Percentiles rank a stretch among this genome's conserved stretches.
Conservation (phyloP, 2,113 vertebrate genomes). For the Vanacampus margaritifer region DNA sequence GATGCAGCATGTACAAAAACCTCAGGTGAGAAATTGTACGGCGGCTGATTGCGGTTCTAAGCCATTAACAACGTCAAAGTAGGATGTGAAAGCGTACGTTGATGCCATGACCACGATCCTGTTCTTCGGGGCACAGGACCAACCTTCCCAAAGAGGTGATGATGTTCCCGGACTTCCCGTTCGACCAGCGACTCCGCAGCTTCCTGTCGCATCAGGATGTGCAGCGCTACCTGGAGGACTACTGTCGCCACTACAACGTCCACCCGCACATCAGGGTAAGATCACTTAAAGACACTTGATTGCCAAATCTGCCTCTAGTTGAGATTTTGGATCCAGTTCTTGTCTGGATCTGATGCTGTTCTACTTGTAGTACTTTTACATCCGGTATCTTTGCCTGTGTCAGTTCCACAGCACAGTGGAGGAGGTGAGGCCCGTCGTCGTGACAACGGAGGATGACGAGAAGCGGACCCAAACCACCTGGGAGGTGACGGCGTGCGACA, state of each 20-base stretch:
- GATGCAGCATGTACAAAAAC: constrained; percentile 79
- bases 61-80: too few species aligned
- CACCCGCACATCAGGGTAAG: constrained; percentile 69
- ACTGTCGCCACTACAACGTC: constrained; percentile 60
- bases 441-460: constrained; percentile 24
- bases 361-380: too few species aligned
- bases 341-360: too few species aligned
- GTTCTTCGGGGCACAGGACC: constrained; percentile 60
- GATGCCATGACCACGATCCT: background rate
- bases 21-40: constrained; percentile 71
- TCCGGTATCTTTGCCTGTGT: background rate
- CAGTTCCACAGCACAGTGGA: constrained; percentile 68
- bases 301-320: too few species aligned
- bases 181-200: constrained; percentile 68
- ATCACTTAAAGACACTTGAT: background rate
- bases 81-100: background rate
- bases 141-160: constrained; percentile 82
- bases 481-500: constrained; percentile 61
- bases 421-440: constrained; percentile 51
- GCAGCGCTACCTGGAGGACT: constrained; percentile 71
- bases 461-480: constrained; percentile 45
- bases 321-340: too few species aligned
- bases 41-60: too few species aligned
- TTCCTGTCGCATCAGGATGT: constrained; percentile 76
- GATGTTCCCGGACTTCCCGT: constrained; percentile 80